phyloP scores from a whole-genome alignment of 2,888 invertebrate genomes.

The Acleris cristana region DNA sequence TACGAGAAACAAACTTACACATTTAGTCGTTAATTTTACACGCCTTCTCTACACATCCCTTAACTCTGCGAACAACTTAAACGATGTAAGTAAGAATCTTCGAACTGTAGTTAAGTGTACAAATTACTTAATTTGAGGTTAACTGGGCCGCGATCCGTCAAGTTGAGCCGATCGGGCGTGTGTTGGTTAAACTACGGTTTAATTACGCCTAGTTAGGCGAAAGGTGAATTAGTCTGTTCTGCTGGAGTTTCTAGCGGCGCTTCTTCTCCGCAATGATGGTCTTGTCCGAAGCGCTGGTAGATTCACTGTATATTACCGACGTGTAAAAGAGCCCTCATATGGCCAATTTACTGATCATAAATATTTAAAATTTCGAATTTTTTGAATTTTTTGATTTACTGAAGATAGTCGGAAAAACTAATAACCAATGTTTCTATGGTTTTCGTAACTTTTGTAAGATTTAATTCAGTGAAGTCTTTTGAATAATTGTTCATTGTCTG shows the following conservation, averaged over 20 bases:
- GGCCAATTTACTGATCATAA: too few species aligned
- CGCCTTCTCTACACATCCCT: not conserved
- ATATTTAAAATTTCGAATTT: too few species aligned
- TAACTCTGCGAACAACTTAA: conserved; percentile 52
- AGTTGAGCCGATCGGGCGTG: conserved; percentile 52
- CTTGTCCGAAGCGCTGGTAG: too few species aligned
- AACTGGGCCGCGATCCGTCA: conserved; percentile 77
- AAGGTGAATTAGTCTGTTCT: not conserved
- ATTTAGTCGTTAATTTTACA: not conserved
- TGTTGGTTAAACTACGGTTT: conserved; percentile 20
- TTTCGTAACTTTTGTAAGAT: too few species aligned
- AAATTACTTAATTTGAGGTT: conserved; percentile 83
- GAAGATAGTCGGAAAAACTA: not conserved
- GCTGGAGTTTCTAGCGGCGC: too few species aligned
- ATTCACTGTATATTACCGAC: too few species aligned
- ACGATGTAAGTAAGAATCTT: conserved; percentile 75
- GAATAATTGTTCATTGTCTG: too few species aligned
- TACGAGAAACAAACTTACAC: not conserved
- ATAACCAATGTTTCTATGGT: too few species aligned
- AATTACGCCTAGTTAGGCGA: conserved; percentile 16
- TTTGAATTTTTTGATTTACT: too few species aligned
- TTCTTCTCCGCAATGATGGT: too few species aligned
- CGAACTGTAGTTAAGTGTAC: conserved; percentile 83
- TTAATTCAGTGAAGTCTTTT: too few species aligned
- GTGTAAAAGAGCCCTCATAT: too few species aligned